Percentiles rank a stretch among this genome's conserved stretches.
Conservation (phyloP, 2,113 vertebrate genomes). For the Podarcis cretensis region DNA sequence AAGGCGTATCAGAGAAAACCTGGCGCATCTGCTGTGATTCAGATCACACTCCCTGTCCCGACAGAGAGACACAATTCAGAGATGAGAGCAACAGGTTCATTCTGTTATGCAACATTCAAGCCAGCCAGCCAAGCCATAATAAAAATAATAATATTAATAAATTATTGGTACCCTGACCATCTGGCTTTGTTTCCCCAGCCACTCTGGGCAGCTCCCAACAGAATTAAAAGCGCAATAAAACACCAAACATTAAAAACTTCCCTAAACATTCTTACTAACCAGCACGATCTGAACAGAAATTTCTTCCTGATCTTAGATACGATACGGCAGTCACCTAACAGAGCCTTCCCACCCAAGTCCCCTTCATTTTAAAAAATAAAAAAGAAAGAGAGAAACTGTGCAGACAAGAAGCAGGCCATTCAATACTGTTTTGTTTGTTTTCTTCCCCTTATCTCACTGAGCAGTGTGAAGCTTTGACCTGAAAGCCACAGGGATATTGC, state of each 20-base stretch:
- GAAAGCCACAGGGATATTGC: conserved; percentile 53
- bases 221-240: too few relatives aligned
- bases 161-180: too few relatives aligned
- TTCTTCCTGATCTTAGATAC: background rate
- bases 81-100: background rate
- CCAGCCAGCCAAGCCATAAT: background rate
- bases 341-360: background rate
- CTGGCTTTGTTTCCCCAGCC: too few relatives aligned
- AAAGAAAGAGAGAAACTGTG: background rate
- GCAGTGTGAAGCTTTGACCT: conserved; percentile 54
- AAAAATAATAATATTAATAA: too few relatives aligned
- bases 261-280: background rate
- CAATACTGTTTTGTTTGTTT: conserved; percentile 30
- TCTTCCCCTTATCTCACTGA: conserved; percentile 45
- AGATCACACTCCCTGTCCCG: background rate
- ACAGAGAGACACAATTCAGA: background rate
- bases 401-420: conserved; percentile 5
- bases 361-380: conserved; percentile 27
- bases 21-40: background rate
- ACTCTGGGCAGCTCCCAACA: too few relatives aligned
- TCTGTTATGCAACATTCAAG: background rate
- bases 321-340: too few relatives aligned
- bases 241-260: too few relatives aligned
- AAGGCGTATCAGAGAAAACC: too few relatives aligned
- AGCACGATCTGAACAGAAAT: background rate